A percentile compares a stretch with the other conserved stretches of the same genome.
phyloP scores from a whole-genome alignment of 2,888 invertebrate species.

The Hyposoter dolosus region DNA sequence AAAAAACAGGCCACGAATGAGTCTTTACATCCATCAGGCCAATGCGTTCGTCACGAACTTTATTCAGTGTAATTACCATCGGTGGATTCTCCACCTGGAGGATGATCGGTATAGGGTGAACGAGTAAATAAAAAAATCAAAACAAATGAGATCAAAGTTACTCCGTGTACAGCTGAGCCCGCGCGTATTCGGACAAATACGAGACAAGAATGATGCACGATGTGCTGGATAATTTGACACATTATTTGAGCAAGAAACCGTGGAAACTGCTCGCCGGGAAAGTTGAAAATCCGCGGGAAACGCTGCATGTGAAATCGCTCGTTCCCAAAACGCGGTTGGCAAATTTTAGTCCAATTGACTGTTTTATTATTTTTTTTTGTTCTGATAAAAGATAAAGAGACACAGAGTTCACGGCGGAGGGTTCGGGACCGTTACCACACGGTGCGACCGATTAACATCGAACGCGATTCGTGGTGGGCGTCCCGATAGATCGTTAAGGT shows the following conservation, averaged over 20 bases:
- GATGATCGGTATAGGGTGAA: not conserved
- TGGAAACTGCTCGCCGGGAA: too few species aligned
- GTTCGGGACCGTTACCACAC: conserved; percentile 41
- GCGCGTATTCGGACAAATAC: not conserved
- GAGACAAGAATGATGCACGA: not conserved
- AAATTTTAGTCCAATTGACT: conserved; percentile 66
- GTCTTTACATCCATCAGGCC: not conserved
- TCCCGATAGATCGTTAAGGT: conserved; percentile 78
- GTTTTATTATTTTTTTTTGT: conserved; percentile 64
- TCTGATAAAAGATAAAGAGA: conserved; percentile 52
- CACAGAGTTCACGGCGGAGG: conserved; percentile 11
- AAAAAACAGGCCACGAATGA: conserved; percentile 13
- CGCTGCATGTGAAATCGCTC: not conserved
- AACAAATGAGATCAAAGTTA: not conserved
- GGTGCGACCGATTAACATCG: conserved; percentile 79
- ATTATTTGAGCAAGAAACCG: not conserved
- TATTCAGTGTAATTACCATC: not conserved
- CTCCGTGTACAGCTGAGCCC: not conserved
- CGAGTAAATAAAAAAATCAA: not conserved
- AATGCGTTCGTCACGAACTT: not conserved
- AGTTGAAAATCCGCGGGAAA: not conserved
- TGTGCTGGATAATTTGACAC: not conserved
- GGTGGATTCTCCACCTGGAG: not conserved
- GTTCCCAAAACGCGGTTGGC: not conserved
- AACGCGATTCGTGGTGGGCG: conserved; percentile 77